These are phyloP conservation scores for Myathropa florea DNA, from an alignment of 2,888 invertebrate species.

Conservation along the genomic window DNA sequence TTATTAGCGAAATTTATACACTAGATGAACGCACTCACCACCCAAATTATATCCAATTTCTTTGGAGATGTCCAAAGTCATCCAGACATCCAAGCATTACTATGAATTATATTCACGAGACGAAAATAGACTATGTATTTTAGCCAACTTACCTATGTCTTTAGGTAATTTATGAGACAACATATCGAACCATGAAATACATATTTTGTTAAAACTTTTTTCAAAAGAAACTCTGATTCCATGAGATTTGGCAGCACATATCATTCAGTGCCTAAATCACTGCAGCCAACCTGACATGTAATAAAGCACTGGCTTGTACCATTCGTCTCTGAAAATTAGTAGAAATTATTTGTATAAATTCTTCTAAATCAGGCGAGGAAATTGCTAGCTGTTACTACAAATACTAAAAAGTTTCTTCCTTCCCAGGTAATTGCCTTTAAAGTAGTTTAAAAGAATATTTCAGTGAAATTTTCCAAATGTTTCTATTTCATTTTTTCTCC, in stretches of 20 bases:
- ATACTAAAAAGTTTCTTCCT: not conserved
- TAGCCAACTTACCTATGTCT: no score
- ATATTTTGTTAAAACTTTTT: no score
- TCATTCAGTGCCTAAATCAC: not conserved
- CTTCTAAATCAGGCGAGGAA: not conserved
- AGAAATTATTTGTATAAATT: constrained; percentile 37
- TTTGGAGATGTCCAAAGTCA: no score
- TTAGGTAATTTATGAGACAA: no score
- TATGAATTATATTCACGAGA: no score
- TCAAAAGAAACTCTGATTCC: no score
- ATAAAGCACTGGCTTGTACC: not conserved
- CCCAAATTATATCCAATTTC: no score
- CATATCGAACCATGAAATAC: no score
- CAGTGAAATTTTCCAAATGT: not conserved
- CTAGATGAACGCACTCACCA: no score
- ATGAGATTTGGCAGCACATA: not conserved
- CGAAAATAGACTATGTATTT: no score
- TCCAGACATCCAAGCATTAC: no score
- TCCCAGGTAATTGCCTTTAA: not conserved
- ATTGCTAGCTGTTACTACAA: not conserved
- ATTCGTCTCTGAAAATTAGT: constrained; percentile 7
- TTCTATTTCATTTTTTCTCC: not conserved
- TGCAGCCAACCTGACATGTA: not conserved
- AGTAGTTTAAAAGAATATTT: not conserved
- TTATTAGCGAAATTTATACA: no score